Conservation (phyloP, 1,140 invertebrate genomes). For the Anoplolepis gracilipes region DNA sequence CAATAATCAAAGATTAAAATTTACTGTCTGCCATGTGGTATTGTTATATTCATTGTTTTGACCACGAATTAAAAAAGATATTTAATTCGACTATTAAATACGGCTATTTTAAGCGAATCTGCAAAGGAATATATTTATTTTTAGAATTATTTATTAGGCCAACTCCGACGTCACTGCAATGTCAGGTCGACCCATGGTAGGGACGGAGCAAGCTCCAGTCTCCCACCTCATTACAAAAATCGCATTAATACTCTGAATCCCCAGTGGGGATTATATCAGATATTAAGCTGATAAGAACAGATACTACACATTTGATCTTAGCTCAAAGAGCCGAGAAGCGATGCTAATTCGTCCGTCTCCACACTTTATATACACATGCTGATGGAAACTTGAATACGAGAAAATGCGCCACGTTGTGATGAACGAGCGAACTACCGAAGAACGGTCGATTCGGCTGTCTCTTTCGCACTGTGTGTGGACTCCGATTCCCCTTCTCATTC, state of each 20-base stretch:
- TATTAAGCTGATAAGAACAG: slow-evolving; percentile 90
- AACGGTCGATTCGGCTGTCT: background rate
- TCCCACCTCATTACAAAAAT: slow-evolving; percentile 87
- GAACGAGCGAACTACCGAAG: background rate
- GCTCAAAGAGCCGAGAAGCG: slow-evolving; percentile 61
- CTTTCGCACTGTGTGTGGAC: no score
- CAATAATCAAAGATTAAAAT: no score
- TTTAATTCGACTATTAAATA: no score
- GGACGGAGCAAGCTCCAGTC: slow-evolving; percentile 85
- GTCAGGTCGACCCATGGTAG: slow-evolving; percentile 87
- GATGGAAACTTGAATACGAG: background rate
- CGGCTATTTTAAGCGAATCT: no score
- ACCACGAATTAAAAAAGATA: no score
- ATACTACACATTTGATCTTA: slow-evolving; percentile 75
- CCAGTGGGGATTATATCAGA: slow-evolving; percentile 88
- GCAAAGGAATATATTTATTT: no score
- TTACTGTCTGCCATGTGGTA: no score
- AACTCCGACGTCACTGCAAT: slow-evolving; percentile 87
- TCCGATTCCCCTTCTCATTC: background rate
- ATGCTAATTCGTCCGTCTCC: fast-evolving
- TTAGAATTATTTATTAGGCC: slow-evolving; percentile 72
- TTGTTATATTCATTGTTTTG: no score
- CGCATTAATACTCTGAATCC: slow-evolving; percentile 88
- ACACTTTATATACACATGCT: background rate
- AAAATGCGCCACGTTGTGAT: background rate